A percentile compares a stretch with the other conserved stretches of the same genome.
These are phyloP conservation scores for Propithecus perrieri DNA, from an alignment of 2,797 vertebrate genomes.

Conservation along the genomic window DNA sequence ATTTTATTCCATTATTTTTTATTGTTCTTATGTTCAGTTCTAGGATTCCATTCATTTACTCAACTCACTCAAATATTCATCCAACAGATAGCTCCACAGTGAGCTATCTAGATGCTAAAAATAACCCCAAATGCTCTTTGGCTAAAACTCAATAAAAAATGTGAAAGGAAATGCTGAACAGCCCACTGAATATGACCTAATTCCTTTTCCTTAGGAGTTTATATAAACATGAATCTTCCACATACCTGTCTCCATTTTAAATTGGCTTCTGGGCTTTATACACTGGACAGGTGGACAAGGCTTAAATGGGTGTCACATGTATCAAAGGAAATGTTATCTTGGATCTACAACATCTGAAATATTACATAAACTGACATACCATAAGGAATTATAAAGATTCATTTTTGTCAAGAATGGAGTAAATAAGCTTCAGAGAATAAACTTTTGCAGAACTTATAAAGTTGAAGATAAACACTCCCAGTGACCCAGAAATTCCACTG, in stretches of 20 bases:
- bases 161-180: not conserved
- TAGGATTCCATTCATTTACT: not conserved
- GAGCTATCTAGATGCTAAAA: slow-evolving; percentile 47
- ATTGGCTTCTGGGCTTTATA: not conserved
- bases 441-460: slow-evolving; percentile 25
- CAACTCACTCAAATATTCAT: slow-evolving; percentile 37
- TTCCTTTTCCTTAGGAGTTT: not conserved
- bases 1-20: not conserved
- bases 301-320: not conserved
- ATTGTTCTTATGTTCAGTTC: not conserved
- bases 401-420: not conserved
- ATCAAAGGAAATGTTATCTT: not conserved
- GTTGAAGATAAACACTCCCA: not conserved
- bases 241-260: not conserved
- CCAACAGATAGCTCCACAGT: not conserved
- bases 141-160: slow-evolving; percentile 57
- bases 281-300: not conserved
- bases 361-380: not conserved
- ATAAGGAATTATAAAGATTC: not conserved
- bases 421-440: not conserved
- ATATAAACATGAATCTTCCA: not conserved
- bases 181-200: not conserved
- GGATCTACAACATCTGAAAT: not conserved
- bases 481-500: not conserved
- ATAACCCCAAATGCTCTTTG: slow-evolving; percentile 49